A percentile compares a stretch with the other conserved stretches of the same genome.
phyloP scores from a whole-genome alignment of 1,140 invertebrate species.

The Bilobella aurantiaca region DNA sequence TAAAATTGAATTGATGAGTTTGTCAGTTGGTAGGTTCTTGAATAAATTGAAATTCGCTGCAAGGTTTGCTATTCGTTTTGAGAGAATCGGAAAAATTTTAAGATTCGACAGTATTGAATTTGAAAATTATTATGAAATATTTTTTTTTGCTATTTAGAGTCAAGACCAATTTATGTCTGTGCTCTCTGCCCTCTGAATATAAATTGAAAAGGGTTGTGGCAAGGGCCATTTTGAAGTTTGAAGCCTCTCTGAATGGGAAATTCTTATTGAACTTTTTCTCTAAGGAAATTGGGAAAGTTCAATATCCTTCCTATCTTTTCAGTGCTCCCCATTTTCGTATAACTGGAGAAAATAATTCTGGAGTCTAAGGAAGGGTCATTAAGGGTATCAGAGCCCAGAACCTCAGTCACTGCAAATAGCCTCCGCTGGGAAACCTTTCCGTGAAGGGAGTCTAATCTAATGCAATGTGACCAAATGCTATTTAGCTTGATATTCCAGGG shows the following conservation, averaged over 20 bases:
- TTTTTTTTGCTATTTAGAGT: background rate
- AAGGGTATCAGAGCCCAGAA: background rate
- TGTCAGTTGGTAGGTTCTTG: no score
- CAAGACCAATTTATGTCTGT: background rate
- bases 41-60: no score
- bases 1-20: no score
- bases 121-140: background rate
- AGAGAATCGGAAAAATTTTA: background rate
- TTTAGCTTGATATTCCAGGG: constrained; percentile 12
- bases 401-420: no score
- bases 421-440: no score
- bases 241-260: background rate
- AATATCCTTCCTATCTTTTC: background rate
- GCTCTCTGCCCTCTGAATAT: no score
- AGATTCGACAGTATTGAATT: background rate
- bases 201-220: no score
- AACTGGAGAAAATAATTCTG: background rate
- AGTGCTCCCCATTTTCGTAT: background rate
- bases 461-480: constrained; percentile 9
- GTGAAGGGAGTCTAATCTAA: constrained; percentile 12
- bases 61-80: no score
- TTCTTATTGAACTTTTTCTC: background rate
- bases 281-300: background rate
- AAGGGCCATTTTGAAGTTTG: background rate
- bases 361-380: background rate